These are phyloP conservation scores for Mactromeris polynyma DNA, from an alignment of 2,888 invertebrate genomes.

Conservation along the genomic window DNA sequence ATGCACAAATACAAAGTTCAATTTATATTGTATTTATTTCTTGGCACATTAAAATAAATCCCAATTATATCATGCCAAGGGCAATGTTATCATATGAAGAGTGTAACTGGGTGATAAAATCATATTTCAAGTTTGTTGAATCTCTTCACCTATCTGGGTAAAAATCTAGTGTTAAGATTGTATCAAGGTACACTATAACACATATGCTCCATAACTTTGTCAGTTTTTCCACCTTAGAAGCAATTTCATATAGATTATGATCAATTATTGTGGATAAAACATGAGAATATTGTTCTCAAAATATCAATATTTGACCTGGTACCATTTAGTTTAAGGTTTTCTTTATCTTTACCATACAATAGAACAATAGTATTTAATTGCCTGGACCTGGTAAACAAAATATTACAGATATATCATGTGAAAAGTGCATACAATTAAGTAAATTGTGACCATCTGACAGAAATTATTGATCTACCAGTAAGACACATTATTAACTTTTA, in stretches of 20 bases:
- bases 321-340: not conserved
- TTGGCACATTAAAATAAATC: not conserved
- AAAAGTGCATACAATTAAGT: not conserved
- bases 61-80: not conserved
- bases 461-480: not conserved
- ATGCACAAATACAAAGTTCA: not conserved
- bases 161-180: not conserved
- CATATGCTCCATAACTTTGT: not conserved
- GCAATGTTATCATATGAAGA: not conserved
- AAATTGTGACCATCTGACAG: not conserved
- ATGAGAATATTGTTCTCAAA: not conserved
- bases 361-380: conserved; percentile 9
- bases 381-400: not conserved
- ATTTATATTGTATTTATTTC: conserved; percentile 4
- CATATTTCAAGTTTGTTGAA: not conserved
- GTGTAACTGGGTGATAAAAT: not conserved
- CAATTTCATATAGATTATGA: not conserved
- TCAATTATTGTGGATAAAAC: not conserved
- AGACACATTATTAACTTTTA: not conserved
- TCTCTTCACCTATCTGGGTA: not conserved
- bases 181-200: not conserved
- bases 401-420: not conserved
- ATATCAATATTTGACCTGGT: not conserved
- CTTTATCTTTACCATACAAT: conserved; percentile 5
- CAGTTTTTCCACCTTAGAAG: not conserved